Evolutionary conservation across 2,797 vertebrate species (phyloP).

Genomic region (Amblyraja radiata): DNA sequence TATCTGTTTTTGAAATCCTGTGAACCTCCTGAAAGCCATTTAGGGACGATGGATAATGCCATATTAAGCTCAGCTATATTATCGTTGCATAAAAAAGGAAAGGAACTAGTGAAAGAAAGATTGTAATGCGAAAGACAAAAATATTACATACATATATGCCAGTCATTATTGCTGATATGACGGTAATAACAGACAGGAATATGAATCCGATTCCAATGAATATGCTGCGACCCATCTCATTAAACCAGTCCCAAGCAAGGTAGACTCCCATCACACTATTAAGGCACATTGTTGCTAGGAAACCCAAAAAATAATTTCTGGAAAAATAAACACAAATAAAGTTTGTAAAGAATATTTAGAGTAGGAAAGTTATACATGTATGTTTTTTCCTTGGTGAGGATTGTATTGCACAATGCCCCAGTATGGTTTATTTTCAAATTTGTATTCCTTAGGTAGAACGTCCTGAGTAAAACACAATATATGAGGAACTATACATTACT

Average conservation of each 20-base stretch:
- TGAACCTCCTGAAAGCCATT: neutral
- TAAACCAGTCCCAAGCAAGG: constrained; percentile 44
- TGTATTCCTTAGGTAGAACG: too few species aligned
- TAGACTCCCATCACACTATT: constrained; percentile 42
- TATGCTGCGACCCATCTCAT: constrained; percentile 41
- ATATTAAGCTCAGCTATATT: neutral
- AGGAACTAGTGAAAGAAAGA: neutral
- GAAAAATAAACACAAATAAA: neutral
- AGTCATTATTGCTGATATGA: constrained; percentile 43
- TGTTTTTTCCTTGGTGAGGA: neutral
- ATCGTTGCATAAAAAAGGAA: neutral
- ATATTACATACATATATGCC: constrained; percentile 40
- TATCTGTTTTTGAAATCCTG: neutral
- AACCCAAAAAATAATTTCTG: constrained; percentile 44
- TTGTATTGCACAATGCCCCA: too few species aligned
- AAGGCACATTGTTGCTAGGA: constrained; percentile 41
- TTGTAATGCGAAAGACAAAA: neutral
- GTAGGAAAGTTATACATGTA: neutral
- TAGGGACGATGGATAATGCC: neutral
- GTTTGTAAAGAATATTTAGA: neutral
- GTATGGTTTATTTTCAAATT: neutral
- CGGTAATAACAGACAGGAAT: constrained; percentile 43
- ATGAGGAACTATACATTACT: neutral
- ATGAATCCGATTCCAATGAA: constrained; percentile 44
- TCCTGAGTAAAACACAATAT: constrained; percentile 21